Percentiles rank a stretch among this genome's conserved stretches.
Conservation (phyloP, 1,140 invertebrate species). For the Arctopsyche grandis region DNA sequence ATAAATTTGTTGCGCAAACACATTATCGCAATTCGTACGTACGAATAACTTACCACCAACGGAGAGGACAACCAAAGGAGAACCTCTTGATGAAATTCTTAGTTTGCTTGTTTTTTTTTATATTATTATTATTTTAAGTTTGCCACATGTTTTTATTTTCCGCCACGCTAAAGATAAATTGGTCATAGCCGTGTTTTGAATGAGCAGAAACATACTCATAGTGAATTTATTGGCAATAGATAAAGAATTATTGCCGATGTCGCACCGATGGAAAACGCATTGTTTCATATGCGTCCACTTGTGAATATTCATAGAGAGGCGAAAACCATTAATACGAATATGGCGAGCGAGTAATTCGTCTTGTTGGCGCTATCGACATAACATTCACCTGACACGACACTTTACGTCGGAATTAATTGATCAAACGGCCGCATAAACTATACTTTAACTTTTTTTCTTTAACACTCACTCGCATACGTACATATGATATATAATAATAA, state of each 20-base stretch:
- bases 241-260: constrained; percentile 27
- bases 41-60: constrained; percentile 34
- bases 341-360: constrained; percentile 8
- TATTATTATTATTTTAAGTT: background rate
- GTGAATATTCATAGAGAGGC: constrained; percentile 11
- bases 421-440: background rate
- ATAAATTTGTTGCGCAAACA: background rate
- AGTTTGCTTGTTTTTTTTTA: background rate
- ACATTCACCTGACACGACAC: constrained; percentile 30
- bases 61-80: constrained; percentile 18
- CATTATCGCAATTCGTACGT: background rate
- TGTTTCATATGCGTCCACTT: background rate
- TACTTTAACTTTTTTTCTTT: background rate
- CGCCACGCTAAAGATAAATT: constrained; percentile 12
- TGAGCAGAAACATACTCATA: constrained; percentile 26
- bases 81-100: constrained; percentile 2
- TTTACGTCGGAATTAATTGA: constrained; percentile 17
- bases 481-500: background rate
- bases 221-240: constrained; percentile 31
- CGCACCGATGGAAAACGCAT: constrained; percentile 19
- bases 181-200: constrained; percentile 23
- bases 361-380: constrained; percentile 25
- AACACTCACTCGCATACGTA: background rate
- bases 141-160: background rate
- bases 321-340: constrained; percentile 19